Base-by-base conservation (phyloP, 2,113 vertebrate genomes). In the Rhadina sibilatrix region DNA sequence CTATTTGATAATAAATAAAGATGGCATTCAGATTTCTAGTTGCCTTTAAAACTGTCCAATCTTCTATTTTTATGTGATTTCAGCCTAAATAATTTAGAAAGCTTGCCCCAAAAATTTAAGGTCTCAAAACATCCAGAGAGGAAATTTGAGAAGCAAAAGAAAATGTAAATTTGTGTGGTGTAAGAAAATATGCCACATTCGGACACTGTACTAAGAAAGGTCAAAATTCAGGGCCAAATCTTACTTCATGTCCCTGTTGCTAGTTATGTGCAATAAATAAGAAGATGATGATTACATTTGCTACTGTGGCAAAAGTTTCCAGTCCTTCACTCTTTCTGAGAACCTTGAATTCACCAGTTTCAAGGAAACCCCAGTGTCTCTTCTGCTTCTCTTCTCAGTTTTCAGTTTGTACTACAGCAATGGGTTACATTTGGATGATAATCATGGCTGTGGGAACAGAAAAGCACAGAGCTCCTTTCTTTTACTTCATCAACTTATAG, bases 1-100 rank as follows among this genome's bases (percentile, higher is more conserved):
- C 60, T 86, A 60, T 86, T 70, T 92, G 92, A 70, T 60, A 91
- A 96, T 94, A 96, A 95, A 97, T 94, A 94, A 94, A 68, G n/a
- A 81, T 46, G 6, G 11, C 56, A 91, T 83, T 92, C 79, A 88
- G 76, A 93, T 81, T 94, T 90, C 71, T 88, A 78, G 64, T 71
- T 90, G 47, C 64, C 64, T 94, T 93, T 96, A 96, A 95, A 97
- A 91, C 28, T 71, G 64, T 80, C 60, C 66, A 92, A 60, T 75
- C 64, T 74, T 95, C 87, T 77, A 27, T 27, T 94, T 95, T 94
- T 86, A 81, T 46, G n/a, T 2, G 2, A 90, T 56, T 93, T 96
- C 64, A 90, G 22, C 30, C 63, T 78, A 56, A 83, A 77, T 70
- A 81, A 94, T 93, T 90, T 93, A 86, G 44, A 94, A 86, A 86